Evolutionary conservation across 1,140 invertebrate genomes (phyloP).

Genomic region (Drosophila malerkotliana): DNA sequence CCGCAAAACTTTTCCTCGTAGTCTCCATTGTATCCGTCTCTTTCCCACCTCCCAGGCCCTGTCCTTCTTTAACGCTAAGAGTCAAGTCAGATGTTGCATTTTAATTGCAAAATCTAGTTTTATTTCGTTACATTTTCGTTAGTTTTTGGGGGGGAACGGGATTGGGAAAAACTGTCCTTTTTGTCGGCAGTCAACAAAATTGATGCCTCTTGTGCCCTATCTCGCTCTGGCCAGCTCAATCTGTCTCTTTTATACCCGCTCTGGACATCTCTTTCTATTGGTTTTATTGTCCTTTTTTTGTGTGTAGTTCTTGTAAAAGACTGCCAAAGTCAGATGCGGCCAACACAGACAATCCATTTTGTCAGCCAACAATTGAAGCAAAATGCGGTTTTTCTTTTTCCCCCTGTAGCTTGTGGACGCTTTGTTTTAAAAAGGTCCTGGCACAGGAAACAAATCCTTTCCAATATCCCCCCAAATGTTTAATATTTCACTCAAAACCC

Average conservation of each 20-base stretch:
- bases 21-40: neutral
- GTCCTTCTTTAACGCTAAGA: neutral
- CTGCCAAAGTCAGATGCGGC: constrained; percentile 46
- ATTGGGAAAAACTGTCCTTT: constrained; percentile 30
- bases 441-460: neutral
- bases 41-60: neutral
- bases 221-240: neutral
- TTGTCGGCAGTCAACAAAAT: constrained; percentile 47
- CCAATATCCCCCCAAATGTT: neutral
- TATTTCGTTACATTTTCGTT: constrained; percentile 46
- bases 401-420: constrained; percentile 1
- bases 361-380: constrained; percentile 52
- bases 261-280: constrained; percentile 6
- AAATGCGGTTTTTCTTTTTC: constrained; percentile 40
- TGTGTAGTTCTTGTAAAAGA: constrained; percentile 13
- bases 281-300: constrained; percentile 12
- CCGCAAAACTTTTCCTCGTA: constrained; percentile 23
- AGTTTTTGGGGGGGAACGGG: neutral
- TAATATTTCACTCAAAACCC: neutral
- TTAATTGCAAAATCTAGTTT: constrained; percentile 70
- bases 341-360: constrained; percentile 56
- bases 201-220: constrained; percentile 36
- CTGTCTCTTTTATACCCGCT: neutral
- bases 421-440: neutral
- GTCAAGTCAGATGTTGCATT: constrained; percentile 43